Base-by-base conservation (phyloP, 2,113 vertebrate genomes). In the Osmerus mordax region DNA sequence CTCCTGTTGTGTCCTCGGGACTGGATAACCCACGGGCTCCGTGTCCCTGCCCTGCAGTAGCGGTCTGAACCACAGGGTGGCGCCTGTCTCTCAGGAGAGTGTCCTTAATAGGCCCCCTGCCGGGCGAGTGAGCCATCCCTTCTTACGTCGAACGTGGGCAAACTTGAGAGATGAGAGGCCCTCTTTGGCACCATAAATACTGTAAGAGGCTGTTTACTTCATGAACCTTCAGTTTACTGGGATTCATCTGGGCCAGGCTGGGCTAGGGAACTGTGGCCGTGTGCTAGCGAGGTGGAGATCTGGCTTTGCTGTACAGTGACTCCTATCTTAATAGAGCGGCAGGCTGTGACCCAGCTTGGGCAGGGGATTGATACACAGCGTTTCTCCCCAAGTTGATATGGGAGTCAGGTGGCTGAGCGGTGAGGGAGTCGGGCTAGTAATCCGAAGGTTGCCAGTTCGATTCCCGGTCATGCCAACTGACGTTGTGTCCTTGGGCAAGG, bases 31-130 rank as follows among this genome's bases (percentile, higher is more conserved):
- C 1, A 16, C 36, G 29, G 29, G 8, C 25, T 63, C 29, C 7
- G 25, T 41, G 12, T 32, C 16, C 2, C 64, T 21, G 18, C 2
- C 2, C 3, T 82, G 85, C 66, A 80, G 36, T 90, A 72, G 81
- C 69, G 0, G 6, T 41, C 41, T 25, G 25, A 0, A 61, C 77
- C 91, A 92, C 91, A 84, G 82, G 87, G 81, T 87, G 92, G 90
- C 66, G 73, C 74, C 77, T 90, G 72, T 75, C 79, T 84, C 83
- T 88, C 84, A 90, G 75, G 74, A 87, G 84, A 80, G 60, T 2
- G 32, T 3, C 19, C 9, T 52, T 68, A 55, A 69, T 71, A 7
- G 74, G 69, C 54, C 65, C 71, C 74, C 79, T 73, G 70, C 81
- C 82, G 81, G 59, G 73, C 63, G 59, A 66, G 68, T 78, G 81